Percentiles rank a stretch among this genome's conserved stretches.
These are phyloP conservation scores for Seriola quinqueradiata DNA, from an alignment of 2,113 vertebrate species.

Conservation along the genomic window DNA sequence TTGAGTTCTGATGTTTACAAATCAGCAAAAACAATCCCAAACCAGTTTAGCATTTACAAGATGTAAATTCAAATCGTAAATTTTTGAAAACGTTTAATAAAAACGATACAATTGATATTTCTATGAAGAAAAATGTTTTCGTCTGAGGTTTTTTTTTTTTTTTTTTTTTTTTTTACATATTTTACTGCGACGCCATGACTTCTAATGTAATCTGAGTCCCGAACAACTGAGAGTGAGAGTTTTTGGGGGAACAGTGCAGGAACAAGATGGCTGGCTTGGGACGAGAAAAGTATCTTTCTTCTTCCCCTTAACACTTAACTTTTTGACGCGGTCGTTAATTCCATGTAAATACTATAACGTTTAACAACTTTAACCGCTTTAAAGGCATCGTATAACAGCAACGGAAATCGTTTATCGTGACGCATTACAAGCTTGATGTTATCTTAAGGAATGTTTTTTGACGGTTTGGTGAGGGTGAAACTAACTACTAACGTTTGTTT, in stretches of 20 bases:
- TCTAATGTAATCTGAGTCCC: conserved; percentile 76
- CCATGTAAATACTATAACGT: not conserved
- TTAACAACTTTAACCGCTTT: conserved; percentile 12
- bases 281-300: conserved; percentile 54
- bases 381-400: conserved; percentile 23
- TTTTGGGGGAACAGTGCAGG: conserved; percentile 67
- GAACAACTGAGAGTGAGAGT: conserved; percentile 49
- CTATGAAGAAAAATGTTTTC: conserved; percentile 6
- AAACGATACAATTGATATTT: not conserved
- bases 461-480: conserved; percentile 20
- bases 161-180: conserved; percentile 50
- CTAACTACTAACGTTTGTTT: not conserved
- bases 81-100: not conserved
- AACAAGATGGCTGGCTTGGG: conserved; percentile 87
- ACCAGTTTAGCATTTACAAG: not conserved
- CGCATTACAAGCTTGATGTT: not conserved
- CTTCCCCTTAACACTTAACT: conserved; percentile 43
- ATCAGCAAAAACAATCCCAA: not conserved
- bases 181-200: conserved; percentile 69
- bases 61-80: not conserved
- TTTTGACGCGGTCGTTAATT: not conserved
- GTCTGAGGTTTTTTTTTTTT: conserved; percentile 37
- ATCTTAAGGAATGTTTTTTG: conserved; percentile 10
- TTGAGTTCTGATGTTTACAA: not conserved
- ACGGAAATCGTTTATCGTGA: conserved; percentile 21